phyloP scores from a whole-genome alignment of 2,113 vertebrate genomes.

The Sebastes fasciatus region DNA sequence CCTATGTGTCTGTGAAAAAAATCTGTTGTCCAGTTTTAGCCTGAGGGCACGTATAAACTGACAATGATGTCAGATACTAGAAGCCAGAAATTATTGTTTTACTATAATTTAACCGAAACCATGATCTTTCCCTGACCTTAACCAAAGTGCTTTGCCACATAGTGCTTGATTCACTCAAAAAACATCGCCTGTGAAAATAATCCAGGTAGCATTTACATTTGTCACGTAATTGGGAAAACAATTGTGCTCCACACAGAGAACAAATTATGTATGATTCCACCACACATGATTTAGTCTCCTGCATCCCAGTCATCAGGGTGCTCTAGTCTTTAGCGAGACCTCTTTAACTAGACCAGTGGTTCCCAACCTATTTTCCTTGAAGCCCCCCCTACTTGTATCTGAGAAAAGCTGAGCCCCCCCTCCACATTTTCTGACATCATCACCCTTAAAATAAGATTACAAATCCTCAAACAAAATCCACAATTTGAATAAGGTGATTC shows the following conservation, averaged over 20 bases:
- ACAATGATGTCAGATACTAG: not conserved
- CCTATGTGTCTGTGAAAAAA: constrained; percentile 2
- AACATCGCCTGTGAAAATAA: not conserved
- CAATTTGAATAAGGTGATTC: too few species aligned
- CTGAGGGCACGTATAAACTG: not conserved
- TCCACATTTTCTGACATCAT: too few species aligned
- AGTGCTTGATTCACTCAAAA: not conserved
- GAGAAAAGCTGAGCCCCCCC: too few species aligned
- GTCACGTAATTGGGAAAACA: not conserved
- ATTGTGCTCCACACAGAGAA: not conserved
- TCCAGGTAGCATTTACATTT: not conserved
- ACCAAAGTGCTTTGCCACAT: not conserved
- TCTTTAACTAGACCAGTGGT: not conserved
- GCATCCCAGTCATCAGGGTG: not conserved
- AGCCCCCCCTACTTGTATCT: too few species aligned
- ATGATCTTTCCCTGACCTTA: not conserved
- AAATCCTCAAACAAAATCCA: too few species aligned
- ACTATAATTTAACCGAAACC: not conserved
- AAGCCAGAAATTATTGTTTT: not conserved
- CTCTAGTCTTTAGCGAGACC: not conserved
- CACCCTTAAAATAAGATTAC: too few species aligned
- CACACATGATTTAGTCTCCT: not conserved
- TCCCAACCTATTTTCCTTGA: too few species aligned
- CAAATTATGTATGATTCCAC: not conserved
- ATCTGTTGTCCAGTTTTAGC: constrained; percentile 11